These are phyloP conservation scores for Hyperoplus lanceolatus DNA, from an alignment of 2,797 vertebrate genomes.

Conservation along the genomic window DNA sequence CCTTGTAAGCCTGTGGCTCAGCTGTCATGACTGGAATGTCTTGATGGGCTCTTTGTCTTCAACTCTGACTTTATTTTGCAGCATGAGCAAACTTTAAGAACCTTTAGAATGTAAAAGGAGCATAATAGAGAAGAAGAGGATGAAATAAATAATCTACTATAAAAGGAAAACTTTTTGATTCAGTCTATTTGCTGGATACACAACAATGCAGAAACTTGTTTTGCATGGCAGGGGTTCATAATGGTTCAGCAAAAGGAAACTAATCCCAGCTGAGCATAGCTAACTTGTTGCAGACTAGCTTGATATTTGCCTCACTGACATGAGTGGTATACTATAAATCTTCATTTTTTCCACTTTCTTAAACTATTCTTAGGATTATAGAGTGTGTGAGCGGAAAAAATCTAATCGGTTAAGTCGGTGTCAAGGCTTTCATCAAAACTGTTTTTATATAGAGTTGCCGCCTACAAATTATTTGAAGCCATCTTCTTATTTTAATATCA, in stretches of 20 bases:
- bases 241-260: constrained; percentile 8
- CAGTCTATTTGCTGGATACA: constrained; percentile 9
- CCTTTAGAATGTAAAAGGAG: not conserved
- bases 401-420: not conserved
- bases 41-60: not conserved
- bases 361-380: not conserved
- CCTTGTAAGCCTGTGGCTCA: constrained; percentile 14
- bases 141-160: not conserved
- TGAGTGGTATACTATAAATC: not conserved
- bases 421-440: not conserved
- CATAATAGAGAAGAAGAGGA: not conserved
- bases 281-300: too few relatives aligned
- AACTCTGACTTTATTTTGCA: constrained; percentile 4
- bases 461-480: not conserved
- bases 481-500: not conserved
- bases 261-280: too few relatives aligned
- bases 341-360: too few relatives aligned
- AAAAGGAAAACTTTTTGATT: not conserved
- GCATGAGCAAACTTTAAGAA: constrained; percentile 23
- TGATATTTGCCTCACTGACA: not conserved
- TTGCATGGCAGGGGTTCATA: constrained; percentile 25
- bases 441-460: not conserved
- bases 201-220: constrained; percentile 19
- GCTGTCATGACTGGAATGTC: constrained; percentile 33
- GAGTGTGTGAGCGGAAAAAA: not conserved